Base-by-base conservation (phyloP, 1,140 invertebrate species). In the Penaeus indicus region DNA sequence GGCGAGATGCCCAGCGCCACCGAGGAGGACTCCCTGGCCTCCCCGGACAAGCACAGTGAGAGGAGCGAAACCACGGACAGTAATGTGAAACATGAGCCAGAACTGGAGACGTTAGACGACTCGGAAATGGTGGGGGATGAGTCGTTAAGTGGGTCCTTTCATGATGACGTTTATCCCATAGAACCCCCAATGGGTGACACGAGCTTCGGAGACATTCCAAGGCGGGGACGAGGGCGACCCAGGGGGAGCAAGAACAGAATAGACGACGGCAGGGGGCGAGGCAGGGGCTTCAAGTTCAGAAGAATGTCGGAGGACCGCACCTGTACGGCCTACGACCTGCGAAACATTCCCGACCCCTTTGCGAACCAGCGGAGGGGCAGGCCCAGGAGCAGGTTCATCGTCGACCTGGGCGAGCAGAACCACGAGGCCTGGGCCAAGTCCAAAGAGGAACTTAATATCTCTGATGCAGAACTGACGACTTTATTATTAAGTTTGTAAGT, bases 361-460 rank as follows among this genome's bases (percentile, higher is more conserved):
- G 82, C 77, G 19, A 87, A 62, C 54, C 88, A 89, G 77, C 86
- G 89, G 22, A 62, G 90, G 77, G 90, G 90, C 18, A 81, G 90
- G 13, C 90, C 90, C 7, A 60, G 90, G 47, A 90, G 89, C 86
- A 62, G 90, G 54, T 91, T 91, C 47, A 91, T 91, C 86, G 90
- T 91, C n/a, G 90, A 91, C 78, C 86, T 91, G 27, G 90, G 90
- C 8, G 90, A 91, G 64, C 90, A 91, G 83, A 91, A 91, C 80
- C 90, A 91, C 78, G 90, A 91, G 54, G 90, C 86, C 0, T 91
- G 90, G 90, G 86, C 89, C 61, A 91, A 91, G 86, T 85, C 88
- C 22, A 89, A 90, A 62, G 88, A 90, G 72, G 90, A 91, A 72
- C 86, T 91, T 21, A 91, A 90, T 77, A 90, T 91, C 13, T 91